Base-by-base conservation (phyloP, 2,888 invertebrate species). In the Toxonevra muliebris region DNA sequence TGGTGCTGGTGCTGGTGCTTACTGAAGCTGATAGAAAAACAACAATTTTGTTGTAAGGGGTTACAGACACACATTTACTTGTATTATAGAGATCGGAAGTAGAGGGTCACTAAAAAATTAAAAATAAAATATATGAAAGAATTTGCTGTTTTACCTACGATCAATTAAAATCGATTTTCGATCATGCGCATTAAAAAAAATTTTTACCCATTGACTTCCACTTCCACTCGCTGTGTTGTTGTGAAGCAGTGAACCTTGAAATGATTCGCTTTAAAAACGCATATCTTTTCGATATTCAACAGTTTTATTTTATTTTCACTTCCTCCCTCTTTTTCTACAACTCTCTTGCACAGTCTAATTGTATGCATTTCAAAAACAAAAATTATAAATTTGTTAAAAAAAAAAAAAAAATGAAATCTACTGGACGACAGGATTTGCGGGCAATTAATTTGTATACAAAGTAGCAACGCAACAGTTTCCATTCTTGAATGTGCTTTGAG, bases 341-440 rank as follows among this genome's bases (percentile, higher is more conserved):
- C 50, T 17, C 20, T 62, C 55, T 15, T 55, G 3, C 20, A 2
- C 1, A n/a, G n/a, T n/a, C n/a, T n/a, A n/a, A n/a, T n/a, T n/a
- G n/a, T n/a, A n/a, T 30, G 30, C 30, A 30, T 30, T 30, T 30
- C 7, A 7, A 30, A 30, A 30, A 30, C 30, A 4, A 30, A 4
- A 7, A 30, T 4, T 4, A 30, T 7, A 30, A 30, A 30, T 30
- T 30, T 30, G 2, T 30, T 4, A 30, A 30, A 30, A 30, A 30
- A 4, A 19, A 41, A 43, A 63, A 63, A 64, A 43, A 43, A 41
- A 42, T 59, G 40, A 20, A 55, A 48, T 67, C 62, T 70, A 69
- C 65, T 72, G 74, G 74, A 74, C 74, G 75, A 80, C 83, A 82
- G 81, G 83, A 83, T 82, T 83, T 82, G 82, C 83, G 83, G 83